A percentile compares a stretch with the other conserved stretches of the same genome.
phyloP scores from a whole-genome alignment of 1,140 invertebrate species.

The Musca domestica region DNA sequence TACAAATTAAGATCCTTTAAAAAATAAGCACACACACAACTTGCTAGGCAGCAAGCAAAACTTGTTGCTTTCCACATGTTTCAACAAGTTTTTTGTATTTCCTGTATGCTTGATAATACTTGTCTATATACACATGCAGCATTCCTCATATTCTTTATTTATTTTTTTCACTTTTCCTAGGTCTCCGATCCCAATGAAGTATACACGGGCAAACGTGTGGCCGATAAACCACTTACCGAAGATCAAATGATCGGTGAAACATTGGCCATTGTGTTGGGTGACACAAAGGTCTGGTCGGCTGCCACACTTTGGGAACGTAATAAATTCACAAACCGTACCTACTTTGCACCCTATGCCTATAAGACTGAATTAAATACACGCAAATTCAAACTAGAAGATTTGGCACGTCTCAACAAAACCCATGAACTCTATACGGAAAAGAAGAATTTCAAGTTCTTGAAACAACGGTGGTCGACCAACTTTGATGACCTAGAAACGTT shows the following conservation, averaged over 20 bases:
- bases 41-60: slow-evolving; percentile 1
- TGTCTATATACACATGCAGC: too few species aligned
- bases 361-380: slow-evolving; percentile 78
- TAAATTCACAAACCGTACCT: slow-evolving; percentile 89
- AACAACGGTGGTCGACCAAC: slow-evolving; percentile 91
- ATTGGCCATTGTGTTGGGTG: slow-evolving; percentile 83
- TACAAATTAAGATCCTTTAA: slow-evolving; percentile 16
- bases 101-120: too few species aligned
- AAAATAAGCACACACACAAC: background rate
- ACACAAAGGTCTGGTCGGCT: slow-evolving; percentile 87
- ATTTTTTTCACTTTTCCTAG: slow-evolving; percentile 49
- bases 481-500: slow-evolving; percentile 89
- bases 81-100: background rate
- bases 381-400: slow-evolving; percentile 85
- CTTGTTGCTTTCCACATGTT: slow-evolving; percentile 2
- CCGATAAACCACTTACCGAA: slow-evolving; percentile 84
- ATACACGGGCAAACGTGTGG: slow-evolving; percentile 86
- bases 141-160: too few species aligned
- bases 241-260: slow-evolving; percentile 95
- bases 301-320: slow-evolving; percentile 94
- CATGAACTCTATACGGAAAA: slow-evolving; percentile 83
- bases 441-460: slow-evolving; percentile 82
- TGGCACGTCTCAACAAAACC: slow-evolving; percentile 75
- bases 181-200: slow-evolving; percentile 91
- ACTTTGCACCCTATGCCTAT: slow-evolving; percentile 94